Evolutionary conservation across 2,888 invertebrate species (phyloP), one percentile per base, ranked within the genome.

Genomic region (Drosophila buzzatii): DNA sequence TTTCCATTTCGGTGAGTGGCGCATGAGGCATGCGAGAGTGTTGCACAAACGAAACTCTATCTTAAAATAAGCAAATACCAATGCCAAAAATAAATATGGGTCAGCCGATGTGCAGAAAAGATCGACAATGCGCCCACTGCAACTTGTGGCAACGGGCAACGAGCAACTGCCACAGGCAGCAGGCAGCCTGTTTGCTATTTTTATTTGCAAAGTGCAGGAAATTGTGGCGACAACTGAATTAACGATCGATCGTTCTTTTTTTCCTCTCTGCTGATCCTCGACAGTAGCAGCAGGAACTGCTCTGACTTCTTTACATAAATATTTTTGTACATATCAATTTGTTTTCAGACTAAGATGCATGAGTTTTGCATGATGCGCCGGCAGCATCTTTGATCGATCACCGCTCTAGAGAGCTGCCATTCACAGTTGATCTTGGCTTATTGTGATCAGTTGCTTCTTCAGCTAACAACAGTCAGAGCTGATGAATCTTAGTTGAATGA

Each of bases 31-130:
- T 14, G 12, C 37, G 37, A 14, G 51, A 20, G 33, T 3, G 52
- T n/a, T 6, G 55, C 23, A n/a, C 27, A 14, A 35, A 10, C 45
- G n/a, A 62, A 45, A 53, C 31, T 14, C 31, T 8, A 18, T 7
- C 33, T 41, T 6, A 37, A 73, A 53, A 31, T 42, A 60, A 45
- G 61, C 56, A 51, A 78, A 76, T 79, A 45, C 59, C 71, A 80
- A 68, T 82, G 86, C 86, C 86, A 85, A 85, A 85, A 85, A 86
- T 86, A 85, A 85, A 85, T 85, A 84, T 85, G 82, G 84, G 84
- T 85, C 84, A 85, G 70, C 60, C 82, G 62, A 69, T 79, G 69
- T 47, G 76, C 44, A 53, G 57, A 56, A 56, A 52, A 60, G 67
- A 62, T 75, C 71, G 75, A 63, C 71, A 74, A 63, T 57, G 60